Base-by-base conservation (phyloP, 92 coral and sea anemone genomes). In the Actinostola sp. region DNA sequence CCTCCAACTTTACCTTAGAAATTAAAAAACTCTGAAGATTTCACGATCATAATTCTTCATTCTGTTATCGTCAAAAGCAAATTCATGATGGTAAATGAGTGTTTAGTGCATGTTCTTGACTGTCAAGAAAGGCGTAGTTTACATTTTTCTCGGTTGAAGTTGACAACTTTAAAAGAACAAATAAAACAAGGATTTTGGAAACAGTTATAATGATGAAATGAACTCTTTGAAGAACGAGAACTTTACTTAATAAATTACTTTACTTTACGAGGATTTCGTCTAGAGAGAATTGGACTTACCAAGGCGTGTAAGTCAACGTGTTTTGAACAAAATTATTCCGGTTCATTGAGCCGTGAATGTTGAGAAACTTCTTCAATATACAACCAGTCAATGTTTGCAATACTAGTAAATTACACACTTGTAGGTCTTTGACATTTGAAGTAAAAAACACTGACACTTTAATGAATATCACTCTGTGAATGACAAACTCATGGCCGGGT, bases 381-480 rank as follows among this genome's bases (percentile, higher is more conserved):
- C 63, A 57, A 57, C 63, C 39, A 30, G 63, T 57, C 1, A n/a
- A 57, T 57, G 63, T 57, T 57, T 57, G 26, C 32, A 17, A 57
- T 4, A 57, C 28, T 57, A 57, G 36, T 21, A 57, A 57, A 57
- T 27, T 17, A 17, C 29, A 13, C 3, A 2, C 2, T 46, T 13
- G 35, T 27, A 27, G 12, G 8, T 57, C 29, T 26, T 30, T 57
- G 63, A 27, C 63, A 29, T 27, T 27, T 27, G 15, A 57, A 57
- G 6, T 21, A 1, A 27, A 54, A 11, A 21, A 54, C 29, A 54
- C 16, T 7, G 15, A 54, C 21, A 54, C 3, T 8, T 19, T 17
- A 19, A 54, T 5, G 23, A 46, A 6, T 46, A 36, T 36, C 42
- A n/a, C 42, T 36, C 42, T 4, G 42, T 4, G 42, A 11, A 4